A percentile compares a stretch with the other conserved stretches of the same genome.
phyloP scores from a whole-genome alignment of 2,888 invertebrate genomes.

The Leptura quadrifasciata region DNA sequence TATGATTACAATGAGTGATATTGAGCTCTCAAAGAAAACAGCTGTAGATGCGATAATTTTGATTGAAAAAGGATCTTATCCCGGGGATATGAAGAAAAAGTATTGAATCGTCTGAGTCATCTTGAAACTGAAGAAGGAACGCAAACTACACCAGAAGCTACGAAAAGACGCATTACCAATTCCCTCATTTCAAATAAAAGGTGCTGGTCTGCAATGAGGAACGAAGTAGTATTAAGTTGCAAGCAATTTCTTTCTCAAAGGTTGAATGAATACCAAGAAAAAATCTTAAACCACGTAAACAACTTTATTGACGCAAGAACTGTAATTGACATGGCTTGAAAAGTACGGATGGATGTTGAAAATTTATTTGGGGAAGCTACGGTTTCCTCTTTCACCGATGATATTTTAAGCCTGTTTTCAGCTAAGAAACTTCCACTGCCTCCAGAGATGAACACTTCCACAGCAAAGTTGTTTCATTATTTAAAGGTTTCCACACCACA shows the following conservation, averaged over 20 bases:
- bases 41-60: background rate
- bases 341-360: constrained; percentile 20
- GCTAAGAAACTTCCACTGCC: constrained; percentile 1
- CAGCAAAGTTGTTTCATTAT: constrained; percentile 7
- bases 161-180: constrained; percentile 5
- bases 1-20: constrained; percentile 4
- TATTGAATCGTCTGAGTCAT: background rate
- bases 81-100: constrained; percentile 11
- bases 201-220: constrained; percentile 9
- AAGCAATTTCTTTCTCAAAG: constrained; percentile 6
- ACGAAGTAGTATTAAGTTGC: background rate
- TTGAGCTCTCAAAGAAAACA: constrained; percentile 1
- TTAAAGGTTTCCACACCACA: constrained; percentile 22
- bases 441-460: constrained; percentile 6
- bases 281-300: constrained; percentile 1
- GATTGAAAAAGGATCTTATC: constrained; percentile 4
- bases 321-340: constrained; percentile 9
- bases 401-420: constrained; percentile 5
- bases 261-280: constrained; percentile 1
- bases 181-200: constrained; percentile 5
- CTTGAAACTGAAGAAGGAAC: constrained; percentile 7
- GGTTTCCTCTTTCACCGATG: constrained; percentile 15
- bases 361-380: constrained; percentile 15
- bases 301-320: constrained; percentile 11
- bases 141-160: background rate